A percentile compares a stretch with the other conserved stretches of the same genome.
Evolutionary conservation across 2,113 vertebrate genomes (phyloP).

Genomic region (Tor tambroides): DNA sequence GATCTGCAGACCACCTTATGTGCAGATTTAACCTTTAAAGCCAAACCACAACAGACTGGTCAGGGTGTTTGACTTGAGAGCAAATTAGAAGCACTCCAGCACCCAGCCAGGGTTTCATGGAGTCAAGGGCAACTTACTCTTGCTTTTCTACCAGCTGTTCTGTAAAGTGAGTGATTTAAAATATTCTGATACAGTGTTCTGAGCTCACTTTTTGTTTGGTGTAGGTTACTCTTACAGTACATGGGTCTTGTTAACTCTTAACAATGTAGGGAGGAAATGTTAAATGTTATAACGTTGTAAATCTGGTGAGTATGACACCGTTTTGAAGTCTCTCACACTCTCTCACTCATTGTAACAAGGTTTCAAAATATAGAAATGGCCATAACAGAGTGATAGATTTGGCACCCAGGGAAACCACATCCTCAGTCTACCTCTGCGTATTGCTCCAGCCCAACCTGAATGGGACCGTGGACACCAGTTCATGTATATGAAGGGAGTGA

Average conservation of each 20-base stretch:
- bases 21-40: conserved; percentile 16
- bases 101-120: conserved; percentile 9
- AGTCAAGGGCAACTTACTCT: conserved; percentile 2
- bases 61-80: conserved; percentile 24
- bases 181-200: conserved; percentile 44
- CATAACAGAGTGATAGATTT: conserved; percentile 34
- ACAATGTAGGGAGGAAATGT: conserved; percentile 40
- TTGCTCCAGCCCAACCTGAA: background rate
- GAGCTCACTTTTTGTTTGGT: background rate
- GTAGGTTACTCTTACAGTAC: background rate
- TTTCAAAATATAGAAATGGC: conserved; percentile 23
- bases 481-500: background rate
- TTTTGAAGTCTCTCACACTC: conserved; percentile 13
- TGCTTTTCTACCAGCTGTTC: conserved; percentile 11
- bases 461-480: background rate
- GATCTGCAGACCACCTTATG: background rate
- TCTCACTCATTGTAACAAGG: conserved; percentile 18
- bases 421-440: background rate
- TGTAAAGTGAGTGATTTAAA: background rate
- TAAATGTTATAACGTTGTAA: conserved; percentile 47
- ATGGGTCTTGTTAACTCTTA: conserved; percentile 27
- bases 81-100: conserved; percentile 18
- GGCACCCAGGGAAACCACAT: conserved; percentile 37
- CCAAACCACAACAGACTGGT: conserved; percentile 20
- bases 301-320: conserved; percentile 39